Evolutionary conservation across 2,888 invertebrate genomes (phyloP), one percentile per base, ranked within the genome.

Genomic region (Agrochola macilenta): DNA sequence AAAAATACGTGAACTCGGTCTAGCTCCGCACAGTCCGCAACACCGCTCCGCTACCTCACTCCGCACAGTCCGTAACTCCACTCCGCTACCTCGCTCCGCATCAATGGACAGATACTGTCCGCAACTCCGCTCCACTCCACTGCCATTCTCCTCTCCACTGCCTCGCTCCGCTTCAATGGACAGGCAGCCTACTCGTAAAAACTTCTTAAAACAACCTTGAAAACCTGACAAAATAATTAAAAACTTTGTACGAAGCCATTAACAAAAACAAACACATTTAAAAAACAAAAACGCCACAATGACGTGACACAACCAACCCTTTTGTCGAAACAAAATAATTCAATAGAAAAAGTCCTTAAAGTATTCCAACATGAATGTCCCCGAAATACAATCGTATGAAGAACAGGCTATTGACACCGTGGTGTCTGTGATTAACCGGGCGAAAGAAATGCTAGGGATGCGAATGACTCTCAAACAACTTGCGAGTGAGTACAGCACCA

Each of bases 391-490:
- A 3, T 84, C 93, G 0, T 93, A 93, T 58, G 93, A 95, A 58
- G 95, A 95, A 8, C 88, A 89, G 61, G 96, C 96, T 0, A 90
- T 95, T 8, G 93, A 95, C 60, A 90, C 90, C 0, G 94, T 96
- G 3, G 94, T 94, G 0, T 91, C 92, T 0, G 91, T 95, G 0
- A 83, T 96, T 17, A 96, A 96, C 78, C 87, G 90, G 26, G 95
- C 95, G 0, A 94, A 93, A 26, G 92, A 93, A 57, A 89, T 90
- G 20, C 70, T 96, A 2, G 95, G 96, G 0, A 79, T 85, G 0
- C 77, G 95, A 11, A 91, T 92, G 71, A 95, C 92, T 0, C 83
- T 96, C 8, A 89, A 60, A 14, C 90, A 95, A 74, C 88, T 96
- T 35, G 94, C 95, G 30, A 82, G 95, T 95, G 86, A 90, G 92